Base-by-base conservation (phyloP, 2,797 vertebrate genomes). In the Columba guinea region DNA sequence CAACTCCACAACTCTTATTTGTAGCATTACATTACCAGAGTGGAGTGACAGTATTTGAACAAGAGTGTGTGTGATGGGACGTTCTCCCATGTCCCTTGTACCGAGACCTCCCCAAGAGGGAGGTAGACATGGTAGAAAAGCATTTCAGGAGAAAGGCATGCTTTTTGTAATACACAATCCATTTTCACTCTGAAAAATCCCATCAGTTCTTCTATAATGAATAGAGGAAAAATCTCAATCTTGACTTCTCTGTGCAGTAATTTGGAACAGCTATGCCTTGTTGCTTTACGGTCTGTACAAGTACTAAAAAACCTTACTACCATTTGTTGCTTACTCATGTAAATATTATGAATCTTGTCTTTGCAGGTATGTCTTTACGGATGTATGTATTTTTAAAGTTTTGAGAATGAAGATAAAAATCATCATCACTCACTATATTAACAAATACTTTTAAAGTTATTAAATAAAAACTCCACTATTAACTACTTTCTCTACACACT, bases 41-140 rank as follows among this genome's bases (percentile, higher is more conserved):
- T 19, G 64, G 15, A 84, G 49, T 27, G 26, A 59, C 24, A 37
- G 9, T 63, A 34, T 53, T 71, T 48, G 28, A 81, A 91, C 13
- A 35, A 13, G 7, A 4, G 6, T 26, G 56, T 37, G 13, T 10
- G 11, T 1, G 1, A 5, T 19, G 7, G 23, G 3, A 60, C 27
- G 27, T 11, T 71, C n/a, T 24, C 19, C 48, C 12, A 20, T 4
- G 51, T 1, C 8, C 21, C 13, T 52, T 48, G 44, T 26, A 81
- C 23, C 17, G 80, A 65, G 46, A 49, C 15, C 21, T 58, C 62
- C 56, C 19, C 14, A 67, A 39, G n/a, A 67, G 12, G 39, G 67
- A 27, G 15, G 23, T 13, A 87, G 34, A 67, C 13, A 32, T 8
- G 19, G 39, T 3, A 81, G 34, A 78, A 74, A 73, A 37, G 11